Evolutionary conservation across 2,797 vertebrate species (phyloP).

Genomic region (Hydrophis major): DNA sequence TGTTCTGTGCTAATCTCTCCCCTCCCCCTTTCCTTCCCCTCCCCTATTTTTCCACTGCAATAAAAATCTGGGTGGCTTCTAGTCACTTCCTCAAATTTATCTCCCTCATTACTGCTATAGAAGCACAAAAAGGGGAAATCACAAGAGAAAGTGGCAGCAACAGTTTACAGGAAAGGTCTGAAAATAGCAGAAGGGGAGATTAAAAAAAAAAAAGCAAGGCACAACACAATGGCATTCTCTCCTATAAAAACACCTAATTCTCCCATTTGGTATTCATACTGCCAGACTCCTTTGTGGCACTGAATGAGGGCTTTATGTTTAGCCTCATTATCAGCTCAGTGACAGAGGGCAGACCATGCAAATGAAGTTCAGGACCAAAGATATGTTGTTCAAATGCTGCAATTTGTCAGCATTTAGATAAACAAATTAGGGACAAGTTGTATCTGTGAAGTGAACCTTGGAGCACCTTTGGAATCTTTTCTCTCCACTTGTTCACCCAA

Average conservation of each 20-base stretch:
- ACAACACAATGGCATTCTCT: conserved; percentile 74
- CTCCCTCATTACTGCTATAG: conserved; percentile 41
- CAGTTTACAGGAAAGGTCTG: conserved; percentile 71
- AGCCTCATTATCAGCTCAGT: conserved; percentile 77
- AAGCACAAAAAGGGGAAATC: conserved; percentile 52
- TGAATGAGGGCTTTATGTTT: conserved; percentile 78
- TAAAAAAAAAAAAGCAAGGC: conserved; percentile 50
- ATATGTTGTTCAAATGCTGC: conserved; percentile 77
- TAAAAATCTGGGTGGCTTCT: conserved; percentile 28
- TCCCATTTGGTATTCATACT: conserved; percentile 77
- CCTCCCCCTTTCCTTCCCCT: not conserved
- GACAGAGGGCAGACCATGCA: conserved; percentile 71
- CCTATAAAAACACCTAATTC: conserved; percentile 72
- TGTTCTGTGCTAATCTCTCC: not conserved
- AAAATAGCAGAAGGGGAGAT: conserved; percentile 75
- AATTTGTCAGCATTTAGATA: conserved; percentile 86
- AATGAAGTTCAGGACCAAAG: conserved; percentile 71
- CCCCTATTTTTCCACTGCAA: not conserved
- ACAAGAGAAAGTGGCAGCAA: conserved; percentile 32
- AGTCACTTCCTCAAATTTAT: not conserved
- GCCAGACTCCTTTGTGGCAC: conserved; percentile 63
- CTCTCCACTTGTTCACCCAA: conserved; percentile 67
- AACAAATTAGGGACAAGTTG: conserved; percentile 75
- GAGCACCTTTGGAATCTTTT: conserved; percentile 62
- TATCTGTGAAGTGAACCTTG: conserved; percentile 70